Evolutionary conservation across 1,140 invertebrate species (phyloP), one percentile per base, ranked within the genome.

Genomic region (Drosophila trapezifrons): DNA sequence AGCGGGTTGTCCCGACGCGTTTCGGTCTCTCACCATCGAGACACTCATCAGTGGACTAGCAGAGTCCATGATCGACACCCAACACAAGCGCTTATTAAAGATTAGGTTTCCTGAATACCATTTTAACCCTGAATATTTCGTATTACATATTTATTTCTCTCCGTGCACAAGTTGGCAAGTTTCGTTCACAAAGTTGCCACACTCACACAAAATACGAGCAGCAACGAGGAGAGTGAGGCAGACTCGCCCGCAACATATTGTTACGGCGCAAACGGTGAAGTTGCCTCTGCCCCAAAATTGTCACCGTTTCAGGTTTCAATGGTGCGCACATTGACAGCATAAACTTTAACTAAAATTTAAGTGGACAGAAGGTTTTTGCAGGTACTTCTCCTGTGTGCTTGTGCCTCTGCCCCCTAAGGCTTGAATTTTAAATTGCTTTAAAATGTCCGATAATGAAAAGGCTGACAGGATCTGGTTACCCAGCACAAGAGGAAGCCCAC

Each of bases 301-400:
- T 85, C 81, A 86, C 82, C 67, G 78, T 71, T 81, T 86, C 74
- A 66, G 67, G 57, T 85, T 85, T 67, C 82, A 86, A 86, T 86
- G 78, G 66, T 86, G 66, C 64, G 75, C 74, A 78, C 82, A 85
- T 85, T 82, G 82, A 78, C 82, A 85, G 82, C 58, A 63, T 65
- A 78, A 85, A 85, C 70, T 85, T 82, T 82, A 86, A 72, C 74
- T 81, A 67, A 62, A 75, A 81, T 78, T 84, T 60, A 71, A 70
- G 79, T 49, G 47, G 46, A 32, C 51, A 55, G 37, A 1, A 37
- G 32, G 29, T 9, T 52, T 32, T 15, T n/a, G 13, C 29, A 18
- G 22, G 17, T 56, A 18, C 20, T 13, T 32, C 10, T n/a, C n/a
- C 29, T 9, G 29, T 32, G 29, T n/a, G n/a, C n/a, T n/a, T n/a